Percentiles rank a stretch among this genome's conserved stretches.
Conservation (phyloP, 2,797 vertebrate genomes). For the Onychomys leucogaster region DNA sequence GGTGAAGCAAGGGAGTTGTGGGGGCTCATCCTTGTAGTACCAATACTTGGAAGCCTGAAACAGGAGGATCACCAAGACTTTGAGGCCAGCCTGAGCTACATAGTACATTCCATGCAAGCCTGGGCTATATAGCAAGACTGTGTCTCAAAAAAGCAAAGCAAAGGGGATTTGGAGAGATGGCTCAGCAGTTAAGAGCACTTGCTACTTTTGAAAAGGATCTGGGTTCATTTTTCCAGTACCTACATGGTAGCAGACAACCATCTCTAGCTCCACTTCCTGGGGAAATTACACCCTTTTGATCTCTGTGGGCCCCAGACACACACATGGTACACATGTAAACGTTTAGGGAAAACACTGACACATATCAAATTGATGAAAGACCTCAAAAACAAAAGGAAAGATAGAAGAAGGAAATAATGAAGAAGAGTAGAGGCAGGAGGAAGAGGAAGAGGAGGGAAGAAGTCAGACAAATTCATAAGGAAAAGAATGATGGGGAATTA, state of each 20-base stretch:
- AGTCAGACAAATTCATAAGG: neutral
- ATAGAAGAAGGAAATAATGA: neutral
- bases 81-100: neutral
- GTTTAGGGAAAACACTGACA: neutral
- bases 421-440: neutral
- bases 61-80: neutral
- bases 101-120: neutral
- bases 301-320: neutral
- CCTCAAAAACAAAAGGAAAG: neutral
- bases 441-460: neutral
- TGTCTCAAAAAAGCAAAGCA: neutral
- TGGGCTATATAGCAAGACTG: neutral
- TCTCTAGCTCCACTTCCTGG: too few species aligned
- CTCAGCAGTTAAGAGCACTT: neutral
- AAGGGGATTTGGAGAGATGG: neutral
- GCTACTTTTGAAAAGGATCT: neutral
- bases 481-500: neutral
- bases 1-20: neutral
- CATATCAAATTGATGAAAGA: neutral
- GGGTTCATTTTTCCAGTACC: too few species aligned
- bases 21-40: neutral
- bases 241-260: neutral
- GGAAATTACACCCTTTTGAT: too few species aligned
- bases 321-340: too few species aligned
- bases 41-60: neutral